Conservation (phyloP, 2,113 vertebrate species). For the Scortum barcoo region DNA sequence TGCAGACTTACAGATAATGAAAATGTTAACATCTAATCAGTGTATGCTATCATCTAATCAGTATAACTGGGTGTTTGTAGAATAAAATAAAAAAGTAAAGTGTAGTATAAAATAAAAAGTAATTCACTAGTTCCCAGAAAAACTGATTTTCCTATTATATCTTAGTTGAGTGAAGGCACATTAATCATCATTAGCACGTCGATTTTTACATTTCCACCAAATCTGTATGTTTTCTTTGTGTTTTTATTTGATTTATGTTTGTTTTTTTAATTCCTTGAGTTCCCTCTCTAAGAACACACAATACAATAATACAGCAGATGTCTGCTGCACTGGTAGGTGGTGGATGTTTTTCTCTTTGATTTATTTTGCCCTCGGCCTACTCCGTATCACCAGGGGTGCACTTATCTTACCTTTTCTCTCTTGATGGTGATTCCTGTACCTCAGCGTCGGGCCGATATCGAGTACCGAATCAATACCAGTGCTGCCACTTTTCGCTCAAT, state of each 20-base stretch:
- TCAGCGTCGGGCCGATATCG: not conserved
- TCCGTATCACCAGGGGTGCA: not conserved
- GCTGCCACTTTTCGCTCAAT: too few relatives aligned
- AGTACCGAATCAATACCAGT: not conserved
- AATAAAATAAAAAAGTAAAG: too few relatives aligned
- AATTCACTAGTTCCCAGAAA: not conserved
- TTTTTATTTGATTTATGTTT: too few relatives aligned
- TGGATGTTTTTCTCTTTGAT: not conserved
- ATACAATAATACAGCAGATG: not conserved
- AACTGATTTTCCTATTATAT: not conserved
- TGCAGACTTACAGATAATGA: too few relatives aligned
- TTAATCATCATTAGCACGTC: not conserved
- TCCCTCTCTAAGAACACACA: not conserved
- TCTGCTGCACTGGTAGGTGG: not conserved
- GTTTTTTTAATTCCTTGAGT: not conserved
- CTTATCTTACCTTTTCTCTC: not conserved
- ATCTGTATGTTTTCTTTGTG: too few relatives aligned
- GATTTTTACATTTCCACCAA: too few relatives aligned
- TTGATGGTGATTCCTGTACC: not conserved
- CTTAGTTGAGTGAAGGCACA: not conserved
- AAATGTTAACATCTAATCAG: constrained; percentile 3
- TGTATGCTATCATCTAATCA: constrained; percentile 7
- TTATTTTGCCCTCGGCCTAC: not conserved
- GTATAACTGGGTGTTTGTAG: not conserved
- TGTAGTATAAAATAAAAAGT: too few relatives aligned